Evolutionary conservation across 2,888 invertebrate genomes (phyloP).

Genomic region (Drosophila stalkeri): DNA sequence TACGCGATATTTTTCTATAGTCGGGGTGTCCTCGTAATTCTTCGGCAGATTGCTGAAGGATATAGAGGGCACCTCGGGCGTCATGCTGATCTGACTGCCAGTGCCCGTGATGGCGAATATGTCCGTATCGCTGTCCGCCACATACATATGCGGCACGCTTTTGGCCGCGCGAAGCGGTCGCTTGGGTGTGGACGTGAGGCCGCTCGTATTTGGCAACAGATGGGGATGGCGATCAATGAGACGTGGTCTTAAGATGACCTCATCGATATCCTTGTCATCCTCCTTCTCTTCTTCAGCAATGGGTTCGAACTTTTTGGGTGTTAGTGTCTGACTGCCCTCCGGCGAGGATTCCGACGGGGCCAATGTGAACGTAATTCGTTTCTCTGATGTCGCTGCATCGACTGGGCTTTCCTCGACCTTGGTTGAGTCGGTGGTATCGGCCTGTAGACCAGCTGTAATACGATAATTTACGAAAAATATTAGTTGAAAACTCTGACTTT

Average conservation of each 20-base stretch:
- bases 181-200: conserved; percentile 58
- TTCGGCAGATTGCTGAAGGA: conserved; percentile 85
- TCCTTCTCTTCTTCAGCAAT: conserved; percentile 82
- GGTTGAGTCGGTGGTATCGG: conserved; percentile 67
- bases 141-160: conserved; percentile 84
- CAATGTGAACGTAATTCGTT: conserved; percentile 83
- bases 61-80: conserved; percentile 85
- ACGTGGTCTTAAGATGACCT: conserved; percentile 82
- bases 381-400: conserved; percentile 60
- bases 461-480: not conserved
- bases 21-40: conserved; percentile 85
- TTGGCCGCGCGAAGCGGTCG: conserved; percentile 81
- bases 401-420: conserved; percentile 9
- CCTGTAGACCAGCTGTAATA: conserved; percentile 58
- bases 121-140: conserved; percentile 84
- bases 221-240: conserved; percentile 82
- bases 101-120: conserved; percentile 84
- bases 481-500: not conserved
- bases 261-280: conserved; percentile 65
- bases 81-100: conserved; percentile 84
- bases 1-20: conserved; percentile 85
- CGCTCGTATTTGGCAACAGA: conserved; percentile 53
- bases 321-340: conserved; percentile 80
- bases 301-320: conserved; percentile 81
- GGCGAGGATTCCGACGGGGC: conserved; percentile 80